phyloP scores from a whole-genome alignment of 2,113 vertebrate species.

The Bambusicola thoracicus region DNA sequence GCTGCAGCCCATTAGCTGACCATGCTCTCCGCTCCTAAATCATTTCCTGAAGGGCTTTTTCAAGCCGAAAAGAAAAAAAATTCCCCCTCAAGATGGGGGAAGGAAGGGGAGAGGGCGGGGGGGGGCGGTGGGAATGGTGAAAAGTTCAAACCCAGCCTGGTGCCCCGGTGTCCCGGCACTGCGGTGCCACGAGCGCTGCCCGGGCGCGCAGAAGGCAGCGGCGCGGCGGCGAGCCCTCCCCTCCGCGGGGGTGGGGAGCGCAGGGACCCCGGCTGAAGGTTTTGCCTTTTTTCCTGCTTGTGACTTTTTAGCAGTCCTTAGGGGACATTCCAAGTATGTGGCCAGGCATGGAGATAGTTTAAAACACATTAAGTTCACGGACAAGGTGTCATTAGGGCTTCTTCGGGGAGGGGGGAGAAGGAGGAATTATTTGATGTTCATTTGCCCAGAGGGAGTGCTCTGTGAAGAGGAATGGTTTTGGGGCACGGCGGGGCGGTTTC shows the following conservation, averaged over 20 bases:
- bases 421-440: conserved; percentile 67
- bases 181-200: neutral
- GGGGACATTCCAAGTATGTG: conserved; percentile 74
- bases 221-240: neutral
- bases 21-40: conserved; percentile 72
- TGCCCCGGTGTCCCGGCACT: neutral
- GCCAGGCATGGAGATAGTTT: conserved; percentile 75
- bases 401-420: conserved; percentile 45
- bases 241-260: neutral
- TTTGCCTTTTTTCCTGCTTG: conserved; percentile 18
- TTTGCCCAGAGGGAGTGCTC: conserved; percentile 59
- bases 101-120: no score
- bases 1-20: conserved; percentile 74
- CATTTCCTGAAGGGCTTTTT: conserved; percentile 74
- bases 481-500: conserved; percentile 52
- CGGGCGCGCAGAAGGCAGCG: neutral
- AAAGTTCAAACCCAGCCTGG: conserved; percentile 37
- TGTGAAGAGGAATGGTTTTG: conserved; percentile 52
- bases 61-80: conserved; percentile 10
- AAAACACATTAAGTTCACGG: conserved; percentile 69
- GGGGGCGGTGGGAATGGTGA: neutral
- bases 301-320: conserved; percentile 73
- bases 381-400: conserved; percentile 71
- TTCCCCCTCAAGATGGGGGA: neutral
- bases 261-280: conserved; percentile 9